Conservation (phyloP, 2,888 invertebrate genomes). For the Oscheius onirici region DNA sequence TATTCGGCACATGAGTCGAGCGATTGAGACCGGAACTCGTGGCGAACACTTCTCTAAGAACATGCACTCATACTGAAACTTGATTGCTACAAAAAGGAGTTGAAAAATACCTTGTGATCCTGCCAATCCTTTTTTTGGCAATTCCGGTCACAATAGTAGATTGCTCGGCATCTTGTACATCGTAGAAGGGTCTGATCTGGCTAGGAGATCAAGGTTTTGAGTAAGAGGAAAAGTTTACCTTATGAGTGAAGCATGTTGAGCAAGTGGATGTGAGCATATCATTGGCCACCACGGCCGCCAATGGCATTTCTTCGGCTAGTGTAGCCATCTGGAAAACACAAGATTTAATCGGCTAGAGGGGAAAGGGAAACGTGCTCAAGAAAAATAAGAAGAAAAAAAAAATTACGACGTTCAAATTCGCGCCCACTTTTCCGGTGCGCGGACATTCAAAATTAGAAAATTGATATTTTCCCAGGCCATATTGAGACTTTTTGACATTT, state of each 20-base stretch:
- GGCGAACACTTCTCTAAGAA: constrained; percentile 34
- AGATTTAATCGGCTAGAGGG: background rate
- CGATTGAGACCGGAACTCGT: constrained; percentile 35
- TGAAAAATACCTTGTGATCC: constrained; percentile 34
- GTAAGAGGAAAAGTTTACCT: background rate
- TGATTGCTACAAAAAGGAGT: background rate
- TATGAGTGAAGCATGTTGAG: constrained; percentile 29
- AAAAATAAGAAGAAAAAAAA: too few relatives aligned
- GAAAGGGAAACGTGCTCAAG: too few relatives aligned
- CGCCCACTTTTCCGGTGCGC: too few relatives aligned
- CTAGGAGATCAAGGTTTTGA: background rate
- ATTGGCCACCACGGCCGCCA: constrained; percentile 31
- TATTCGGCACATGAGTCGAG: constrained; percentile 36
- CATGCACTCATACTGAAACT: constrained; percentile 32
- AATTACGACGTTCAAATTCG: too few relatives aligned
- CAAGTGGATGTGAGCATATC: constrained; percentile 21
- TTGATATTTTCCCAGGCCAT: too few relatives aligned
- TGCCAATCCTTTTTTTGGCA: constrained; percentile 39
- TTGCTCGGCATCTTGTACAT: constrained; percentile 34
- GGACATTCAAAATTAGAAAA: too few relatives aligned
- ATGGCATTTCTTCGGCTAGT: constrained; percentile 32
- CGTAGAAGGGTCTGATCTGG: constrained; percentile 13
- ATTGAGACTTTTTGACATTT: too few relatives aligned
- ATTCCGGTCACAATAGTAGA: constrained; percentile 35
- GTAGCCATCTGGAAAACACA: constrained; percentile 23